Conservation (phyloP, 2,797 vertebrate genomes). For the Rhadinocentrus ornatus region DNA sequence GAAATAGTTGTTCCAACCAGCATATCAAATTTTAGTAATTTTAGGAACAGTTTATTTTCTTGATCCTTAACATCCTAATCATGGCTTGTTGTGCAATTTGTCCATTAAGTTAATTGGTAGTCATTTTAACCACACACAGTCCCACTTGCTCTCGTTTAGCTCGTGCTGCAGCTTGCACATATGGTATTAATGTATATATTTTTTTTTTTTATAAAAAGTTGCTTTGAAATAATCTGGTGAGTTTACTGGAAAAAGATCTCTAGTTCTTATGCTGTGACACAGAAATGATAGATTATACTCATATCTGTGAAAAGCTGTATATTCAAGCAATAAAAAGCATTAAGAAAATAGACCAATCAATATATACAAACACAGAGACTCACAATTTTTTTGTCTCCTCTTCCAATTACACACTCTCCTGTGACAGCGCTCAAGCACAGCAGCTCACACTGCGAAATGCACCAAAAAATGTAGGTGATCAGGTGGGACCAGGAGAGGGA, state of each 20-base stretch:
- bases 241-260: slow-evolving; percentile 3
- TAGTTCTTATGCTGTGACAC: slow-evolving; percentile 33
- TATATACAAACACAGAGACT: slow-evolving; percentile 4
- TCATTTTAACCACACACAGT: slow-evolving; percentile 64
- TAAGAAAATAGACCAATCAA: background rate
- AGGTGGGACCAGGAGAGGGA: slow-evolving; percentile 60
- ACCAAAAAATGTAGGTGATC: slow-evolving; percentile 69
- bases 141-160: slow-evolving; percentile 48
- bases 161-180: slow-evolving; percentile 40
- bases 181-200: slow-evolving; percentile 50
- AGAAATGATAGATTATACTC: slow-evolving; percentile 35
- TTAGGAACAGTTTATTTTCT: slow-evolving; percentile 41
- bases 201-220: slow-evolving; percentile 24
- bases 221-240: slow-evolving; percentile 24
- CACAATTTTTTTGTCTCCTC: slow-evolving; percentile 21
- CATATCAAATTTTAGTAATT: slow-evolving; percentile 31
- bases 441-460: slow-evolving; percentile 57
- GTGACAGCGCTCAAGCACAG: slow-evolving; percentile 44
- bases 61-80: slow-evolving; percentile 50
- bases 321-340: slow-evolving; percentile 6
- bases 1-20: slow-evolving; percentile 3
- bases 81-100: slow-evolving; percentile 50
- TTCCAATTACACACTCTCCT: slow-evolving; percentile 40
- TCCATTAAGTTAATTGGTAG: slow-evolving; percentile 54
- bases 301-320: background rate